phyloP scores from a whole-genome alignment of 2,888 invertebrate genomes.

The Acrobasis repandana region DNA sequence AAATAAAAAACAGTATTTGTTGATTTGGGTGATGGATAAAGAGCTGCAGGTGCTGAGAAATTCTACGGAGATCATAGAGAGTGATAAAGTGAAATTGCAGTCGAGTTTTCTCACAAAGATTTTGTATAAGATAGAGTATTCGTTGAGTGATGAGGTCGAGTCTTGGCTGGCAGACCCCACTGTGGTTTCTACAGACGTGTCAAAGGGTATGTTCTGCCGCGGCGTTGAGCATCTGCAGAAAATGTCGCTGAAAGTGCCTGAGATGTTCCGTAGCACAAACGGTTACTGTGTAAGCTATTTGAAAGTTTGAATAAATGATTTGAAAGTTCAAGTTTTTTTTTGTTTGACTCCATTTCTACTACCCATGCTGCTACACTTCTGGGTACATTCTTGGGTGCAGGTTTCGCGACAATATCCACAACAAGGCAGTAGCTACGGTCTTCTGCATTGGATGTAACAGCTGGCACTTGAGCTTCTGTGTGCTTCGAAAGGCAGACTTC shows the following conservation, averaged over 20 bases:
- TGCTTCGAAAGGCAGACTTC: too few species aligned
- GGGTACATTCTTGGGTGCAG: too few species aligned
- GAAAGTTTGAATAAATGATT: constrained; percentile 60
- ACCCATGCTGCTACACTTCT: too few species aligned
- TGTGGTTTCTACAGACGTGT: constrained; percentile 79
- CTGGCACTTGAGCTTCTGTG: too few species aligned
- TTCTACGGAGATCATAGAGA: constrained; percentile 45
- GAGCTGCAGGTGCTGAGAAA: constrained; percentile 77
- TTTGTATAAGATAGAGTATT: constrained; percentile 77
- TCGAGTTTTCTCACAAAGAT: constrained; percentile 81
- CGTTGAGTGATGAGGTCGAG: constrained; percentile 69
- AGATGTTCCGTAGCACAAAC: constrained; percentile 78
- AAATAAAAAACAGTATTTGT: constrained; percentile 73
- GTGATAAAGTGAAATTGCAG: constrained; percentile 60
- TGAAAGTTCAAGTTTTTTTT: constrained; percentile 29
- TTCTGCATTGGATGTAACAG: too few species aligned
- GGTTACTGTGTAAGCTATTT: constrained; percentile 84
- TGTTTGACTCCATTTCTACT: not conserved
- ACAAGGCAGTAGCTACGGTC: too few species aligned
- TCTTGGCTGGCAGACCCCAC: constrained; percentile 79
- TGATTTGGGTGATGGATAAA: constrained; percentile 85
- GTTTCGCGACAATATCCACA: too few species aligned
- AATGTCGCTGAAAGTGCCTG: constrained; percentile 81
- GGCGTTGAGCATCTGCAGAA: constrained; percentile 80
- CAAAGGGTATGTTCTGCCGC: constrained; percentile 82